A percentile compares a stretch with the other conserved stretches of the same genome.
Evolutionary conservation across 2,113 vertebrate genomes (phyloP).

Genomic region (Bungarus multicinctus): DNA sequence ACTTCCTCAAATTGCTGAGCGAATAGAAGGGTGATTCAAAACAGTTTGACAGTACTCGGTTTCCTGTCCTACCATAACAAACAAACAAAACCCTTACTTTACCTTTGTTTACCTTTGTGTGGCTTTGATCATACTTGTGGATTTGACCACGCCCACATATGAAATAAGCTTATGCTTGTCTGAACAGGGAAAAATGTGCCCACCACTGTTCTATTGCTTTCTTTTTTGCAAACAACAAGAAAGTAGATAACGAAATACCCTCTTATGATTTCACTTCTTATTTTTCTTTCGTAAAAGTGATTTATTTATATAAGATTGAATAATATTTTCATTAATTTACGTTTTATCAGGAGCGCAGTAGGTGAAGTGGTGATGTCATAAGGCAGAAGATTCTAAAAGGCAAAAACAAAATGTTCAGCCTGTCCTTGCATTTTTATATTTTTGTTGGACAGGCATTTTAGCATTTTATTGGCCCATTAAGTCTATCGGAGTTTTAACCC

Average conservation of each 20-base stretch:
- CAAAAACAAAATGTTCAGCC: neutral
- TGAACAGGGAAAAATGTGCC: neutral
- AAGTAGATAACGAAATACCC: neutral
- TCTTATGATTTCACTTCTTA: neutral
- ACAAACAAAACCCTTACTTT: neutral
- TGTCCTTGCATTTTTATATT: neutral
- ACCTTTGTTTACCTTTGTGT: neutral
- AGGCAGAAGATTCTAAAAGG: neutral
- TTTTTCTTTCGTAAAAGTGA: neutral
- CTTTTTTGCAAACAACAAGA: slow-evolving; percentile 2
- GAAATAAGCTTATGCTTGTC: neutral
- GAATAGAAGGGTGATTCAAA: neutral
- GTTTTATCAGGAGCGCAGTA: slow-evolving; percentile 10
- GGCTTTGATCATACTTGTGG: neutral
- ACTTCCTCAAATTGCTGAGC: neutral
- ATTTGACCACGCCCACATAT: neutral
- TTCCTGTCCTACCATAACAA: neutral
- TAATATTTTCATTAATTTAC: slow-evolving; percentile 37
- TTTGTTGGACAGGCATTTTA: neutral
- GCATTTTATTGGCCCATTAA: neutral
- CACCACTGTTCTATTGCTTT: neutral
- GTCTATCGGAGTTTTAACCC: neutral
- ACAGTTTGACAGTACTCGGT: neutral
- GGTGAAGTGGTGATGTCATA: neutral
- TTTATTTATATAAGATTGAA: slow-evolving; percentile 6